Base-by-base conservation (phyloP, 2,113 vertebrate species). In the Nothocercus julius region DNA sequence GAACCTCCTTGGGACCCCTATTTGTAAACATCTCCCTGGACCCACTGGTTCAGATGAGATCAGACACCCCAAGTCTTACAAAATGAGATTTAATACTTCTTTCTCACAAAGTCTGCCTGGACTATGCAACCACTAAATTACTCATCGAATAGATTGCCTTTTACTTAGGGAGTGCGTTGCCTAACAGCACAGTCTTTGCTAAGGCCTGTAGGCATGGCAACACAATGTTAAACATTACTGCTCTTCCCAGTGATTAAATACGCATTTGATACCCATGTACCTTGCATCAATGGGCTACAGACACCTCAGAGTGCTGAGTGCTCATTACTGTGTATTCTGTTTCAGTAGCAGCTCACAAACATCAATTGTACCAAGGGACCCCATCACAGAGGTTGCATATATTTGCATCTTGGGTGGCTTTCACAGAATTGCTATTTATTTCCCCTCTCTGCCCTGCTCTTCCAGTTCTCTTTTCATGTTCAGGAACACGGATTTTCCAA, bases 231-330 rank as follows among this genome's bases (percentile, higher is more conserved):
- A 79, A 44, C 21, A 42, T 79, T 49, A 87, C 7, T 36, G 34
- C 11, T 53, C 47, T 94, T 93, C 53, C 28, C 70, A 91, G 58
- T 28, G 84, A 86, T 69, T 92, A 92, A 95, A 85, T 36, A 58
- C 15, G 30, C 44, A 45, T 82, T 34, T 87, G 36, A 82, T 87
- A 45, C 7, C 58, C 17, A 2, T 5, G 21, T 34, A 51, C 66
- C 13, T 84, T 54, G 77, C 42, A 59, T 61, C 42, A 72, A 4
- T 4, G 16, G 32, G 21, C 34, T 87, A 10, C 0, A 66, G 51
- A 63, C 20, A 64, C 27, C 56, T 45, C 27, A 66, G 45, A 58
- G 64, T 14, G 13, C 49, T 49, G 49, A 49, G 49, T 12, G 15
- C 45, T 36, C 38, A 9, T 40, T 40, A 15, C 6, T 73, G 28